phyloP scores from a whole-genome alignment of 1,140 invertebrate species.

The Drosophila jambulina region DNA sequence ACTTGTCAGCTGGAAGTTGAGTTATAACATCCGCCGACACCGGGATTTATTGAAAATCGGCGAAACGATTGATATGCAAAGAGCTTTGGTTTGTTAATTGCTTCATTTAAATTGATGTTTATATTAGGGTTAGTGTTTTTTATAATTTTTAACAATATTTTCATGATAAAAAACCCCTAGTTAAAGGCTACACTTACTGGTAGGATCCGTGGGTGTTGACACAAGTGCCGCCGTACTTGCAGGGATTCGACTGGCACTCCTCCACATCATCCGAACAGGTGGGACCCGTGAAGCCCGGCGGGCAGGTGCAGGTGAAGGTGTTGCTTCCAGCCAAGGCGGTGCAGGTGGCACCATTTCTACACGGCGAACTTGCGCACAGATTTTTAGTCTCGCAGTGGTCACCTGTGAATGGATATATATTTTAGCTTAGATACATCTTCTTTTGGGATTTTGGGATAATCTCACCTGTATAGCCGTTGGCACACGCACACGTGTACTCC shows the following conservation, averaged over 20 bases:
- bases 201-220: slow-evolving; percentile 96
- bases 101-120: slow-evolving; percentile 9
- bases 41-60: slow-evolving; percentile 39
- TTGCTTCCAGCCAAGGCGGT: slow-evolving; percentile 88
- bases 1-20: slow-evolving; percentile 70
- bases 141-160: too few relatives aligned
- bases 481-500: slow-evolving; percentile 93
- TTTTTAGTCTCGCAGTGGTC: slow-evolving; percentile 94
- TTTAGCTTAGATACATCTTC: background rate
- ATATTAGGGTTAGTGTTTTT: background rate
- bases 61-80: slow-evolving; percentile 31
- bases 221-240: slow-evolving; percentile 92
- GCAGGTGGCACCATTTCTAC: slow-evolving; percentile 94
- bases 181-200: slow-evolving; percentile 87
- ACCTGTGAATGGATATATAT: slow-evolving; percentile 86
- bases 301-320: slow-evolving; percentile 93
- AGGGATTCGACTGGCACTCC: slow-evolving; percentile 92
- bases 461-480: slow-evolving; percentile 93
- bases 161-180: too few relatives aligned
- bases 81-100: background rate
- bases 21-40: slow-evolving; percentile 52
- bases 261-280: slow-evolving; percentile 95
- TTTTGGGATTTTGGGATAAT: slow-evolving; percentile 8
- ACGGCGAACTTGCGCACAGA: slow-evolving; percentile 94
- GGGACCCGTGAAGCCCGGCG: slow-evolving; percentile 93